Percentiles rank a stretch among this genome's conserved stretches.
Conservation (phyloP, 2,113 vertebrate species). For the Carassius auratus region DNA sequence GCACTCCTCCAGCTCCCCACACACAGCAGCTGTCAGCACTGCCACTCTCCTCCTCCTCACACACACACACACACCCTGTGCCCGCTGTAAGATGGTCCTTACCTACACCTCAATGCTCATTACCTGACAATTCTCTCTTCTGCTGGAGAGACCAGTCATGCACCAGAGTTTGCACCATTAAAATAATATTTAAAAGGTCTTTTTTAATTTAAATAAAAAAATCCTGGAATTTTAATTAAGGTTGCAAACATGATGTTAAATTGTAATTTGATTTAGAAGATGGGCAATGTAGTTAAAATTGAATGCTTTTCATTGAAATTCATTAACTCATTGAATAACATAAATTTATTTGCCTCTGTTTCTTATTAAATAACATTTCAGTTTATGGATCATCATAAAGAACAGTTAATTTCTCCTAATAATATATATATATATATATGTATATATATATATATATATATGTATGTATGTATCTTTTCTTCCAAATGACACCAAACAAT, state of each 20-base stretch:
- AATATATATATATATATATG: too few species aligned
- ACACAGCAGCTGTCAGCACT: conserved; percentile 68
- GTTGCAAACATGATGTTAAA: background rate
- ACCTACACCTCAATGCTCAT: conserved; percentile 19
- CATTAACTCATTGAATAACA: background rate
- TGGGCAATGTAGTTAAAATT: background rate
- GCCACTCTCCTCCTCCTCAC: conserved; percentile 54
- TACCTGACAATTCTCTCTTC: conserved; percentile 14
- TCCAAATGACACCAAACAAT: background rate
- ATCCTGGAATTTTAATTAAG: background rate
- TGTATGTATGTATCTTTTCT: too few species aligned
- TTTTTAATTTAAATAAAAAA: too few species aligned
- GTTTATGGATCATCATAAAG: background rate
- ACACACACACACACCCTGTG: conserved; percentile 23
- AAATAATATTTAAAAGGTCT: background rate
- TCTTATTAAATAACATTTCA: too few species aligned
- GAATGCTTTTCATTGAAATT: background rate
- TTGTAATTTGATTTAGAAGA: background rate
- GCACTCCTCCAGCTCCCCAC: conserved; percentile 46
- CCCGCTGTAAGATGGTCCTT: conserved; percentile 64
- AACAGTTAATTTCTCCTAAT: background rate
- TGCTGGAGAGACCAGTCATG: background rate
- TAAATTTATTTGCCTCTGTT: background rate
- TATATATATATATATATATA: too few species aligned
- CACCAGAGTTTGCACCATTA: background rate